Conservation (phyloP, 2,113 vertebrate genomes). For the Salvelinus alpinus region DNA sequence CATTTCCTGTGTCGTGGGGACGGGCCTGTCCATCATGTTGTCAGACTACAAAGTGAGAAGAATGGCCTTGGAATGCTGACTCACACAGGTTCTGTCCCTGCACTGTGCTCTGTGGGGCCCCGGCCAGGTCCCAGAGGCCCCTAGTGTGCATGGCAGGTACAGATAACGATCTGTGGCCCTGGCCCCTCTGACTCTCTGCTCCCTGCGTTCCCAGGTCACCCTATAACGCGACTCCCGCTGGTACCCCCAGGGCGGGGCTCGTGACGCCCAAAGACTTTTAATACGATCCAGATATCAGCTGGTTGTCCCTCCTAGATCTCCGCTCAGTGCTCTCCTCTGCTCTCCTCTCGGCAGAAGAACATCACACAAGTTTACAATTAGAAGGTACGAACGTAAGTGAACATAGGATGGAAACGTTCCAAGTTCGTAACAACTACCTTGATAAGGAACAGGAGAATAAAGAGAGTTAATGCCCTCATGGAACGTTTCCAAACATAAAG, state of each 20-base stretch:
- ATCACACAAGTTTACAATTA: conserved; percentile 18
- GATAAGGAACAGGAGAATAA: neutral
- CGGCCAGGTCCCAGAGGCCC: neutral
- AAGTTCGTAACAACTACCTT: neutral
- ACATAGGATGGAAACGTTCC: conserved; percentile 4
- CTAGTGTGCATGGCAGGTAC: conserved; percentile 20
- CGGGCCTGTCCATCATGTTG: conserved; percentile 16
- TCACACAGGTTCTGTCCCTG: conserved; percentile 26
- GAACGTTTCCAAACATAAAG: conserved; percentile 8
- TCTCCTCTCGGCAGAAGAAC: neutral
- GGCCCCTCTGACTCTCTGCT: conserved; percentile 29
- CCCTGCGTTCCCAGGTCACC: conserved; percentile 21
- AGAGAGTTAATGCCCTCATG: conserved; percentile 23
- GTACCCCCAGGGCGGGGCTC: neutral
- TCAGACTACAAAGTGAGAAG: conserved; percentile 10
- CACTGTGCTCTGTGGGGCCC: conserved; percentile 6
- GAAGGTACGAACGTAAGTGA: neutral
- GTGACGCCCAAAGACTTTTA: conserved; percentile 51
- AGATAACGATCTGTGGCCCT: conserved; percentile 51
- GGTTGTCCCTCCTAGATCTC: conserved; percentile 6
- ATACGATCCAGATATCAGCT: conserved; percentile 44
- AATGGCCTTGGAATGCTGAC: conserved; percentile 45
- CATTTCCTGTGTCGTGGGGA: conserved; percentile 10
- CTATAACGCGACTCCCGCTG: neutral
- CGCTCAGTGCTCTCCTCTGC: neutral